phyloP scores from a whole-genome alignment of 2,113 vertebrate genomes.

The Labeo catla region DNA sequence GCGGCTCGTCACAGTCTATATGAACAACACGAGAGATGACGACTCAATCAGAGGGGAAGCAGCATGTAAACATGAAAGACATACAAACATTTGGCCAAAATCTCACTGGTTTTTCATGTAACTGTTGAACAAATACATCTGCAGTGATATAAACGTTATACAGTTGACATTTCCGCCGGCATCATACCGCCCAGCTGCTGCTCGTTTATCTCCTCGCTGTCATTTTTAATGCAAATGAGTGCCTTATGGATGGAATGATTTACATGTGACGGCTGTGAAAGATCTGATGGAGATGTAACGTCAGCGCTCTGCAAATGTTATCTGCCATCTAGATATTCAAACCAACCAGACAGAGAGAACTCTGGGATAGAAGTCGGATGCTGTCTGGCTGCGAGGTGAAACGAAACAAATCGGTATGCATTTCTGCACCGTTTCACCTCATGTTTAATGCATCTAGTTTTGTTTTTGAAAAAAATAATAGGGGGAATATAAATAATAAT shows the following conservation, averaged over 20 bases:
- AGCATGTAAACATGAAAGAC: background rate
- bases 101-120: background rate
- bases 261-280: constrained; percentile 3
- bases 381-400: background rate
- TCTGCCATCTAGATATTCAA: background rate
- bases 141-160: background rate
- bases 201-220: background rate
- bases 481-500: too few relatives aligned
- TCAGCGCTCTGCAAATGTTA: background rate
- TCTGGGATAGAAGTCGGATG: background rate
- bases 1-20: constrained; percentile 52
- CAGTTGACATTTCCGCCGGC: background rate
- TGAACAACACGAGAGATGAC: background rate
- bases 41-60: background rate
- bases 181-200: background rate
- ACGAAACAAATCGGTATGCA: background rate
- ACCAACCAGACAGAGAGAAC: background rate
- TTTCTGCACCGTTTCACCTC: too few relatives aligned
- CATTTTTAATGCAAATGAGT: constrained; percentile 31
- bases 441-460: too few relatives aligned
- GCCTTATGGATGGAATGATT: background rate
- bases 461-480: too few relatives aligned
- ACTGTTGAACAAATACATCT: background rate
- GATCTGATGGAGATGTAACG: constrained; percentile 8
- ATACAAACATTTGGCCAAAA: background rate